Conservation (phyloP, 2,888 invertebrate genomes). For the Cephus pygmeus region DNA sequence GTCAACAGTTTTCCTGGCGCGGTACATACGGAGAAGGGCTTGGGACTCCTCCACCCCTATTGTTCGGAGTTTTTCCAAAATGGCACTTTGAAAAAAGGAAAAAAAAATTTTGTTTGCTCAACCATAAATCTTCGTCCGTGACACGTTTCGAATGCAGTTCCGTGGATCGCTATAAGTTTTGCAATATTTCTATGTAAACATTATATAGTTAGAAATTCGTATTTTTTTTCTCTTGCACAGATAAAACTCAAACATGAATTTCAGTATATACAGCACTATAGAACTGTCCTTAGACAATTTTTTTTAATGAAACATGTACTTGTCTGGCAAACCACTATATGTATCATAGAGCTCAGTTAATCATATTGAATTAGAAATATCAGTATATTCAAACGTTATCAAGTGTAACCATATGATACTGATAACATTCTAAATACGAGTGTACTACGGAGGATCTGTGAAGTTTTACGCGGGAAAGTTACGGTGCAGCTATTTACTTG, state of each 20-base stretch:
- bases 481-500: background rate
- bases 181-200: background rate
- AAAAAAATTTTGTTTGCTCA: background rate
- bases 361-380: slow-evolving; percentile 16
- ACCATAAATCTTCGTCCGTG: background rate
- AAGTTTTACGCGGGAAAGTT: slow-evolving; percentile 21
- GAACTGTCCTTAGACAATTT: background rate
- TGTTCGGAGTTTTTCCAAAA: slow-evolving; percentile 17
- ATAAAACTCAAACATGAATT: background rate
- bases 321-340: background rate
- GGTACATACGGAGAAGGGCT: background rate
- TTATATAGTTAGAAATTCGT: background rate
- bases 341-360: background rate
- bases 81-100: slow-evolving; percentile 12
- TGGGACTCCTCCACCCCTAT: slow-evolving; percentile 13
- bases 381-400: slow-evolving; percentile 13
- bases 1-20: slow-evolving; percentile 59
- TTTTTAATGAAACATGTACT: background rate
- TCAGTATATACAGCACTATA: background rate
- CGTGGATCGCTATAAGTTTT: background rate
- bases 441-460: slow-evolving; percentile 11
- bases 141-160: background rate
- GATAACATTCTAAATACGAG: slow-evolving; percentile 18
- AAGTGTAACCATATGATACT: slow-evolving; percentile 7
- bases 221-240: background rate